A percentile compares a stretch with the other conserved stretches of the same genome.
These are phyloP conservation scores for cattle (Bos taurus) DNA, from an alignment of 2,113 vertebrate species.

Conservation along the genomic window DNA sequence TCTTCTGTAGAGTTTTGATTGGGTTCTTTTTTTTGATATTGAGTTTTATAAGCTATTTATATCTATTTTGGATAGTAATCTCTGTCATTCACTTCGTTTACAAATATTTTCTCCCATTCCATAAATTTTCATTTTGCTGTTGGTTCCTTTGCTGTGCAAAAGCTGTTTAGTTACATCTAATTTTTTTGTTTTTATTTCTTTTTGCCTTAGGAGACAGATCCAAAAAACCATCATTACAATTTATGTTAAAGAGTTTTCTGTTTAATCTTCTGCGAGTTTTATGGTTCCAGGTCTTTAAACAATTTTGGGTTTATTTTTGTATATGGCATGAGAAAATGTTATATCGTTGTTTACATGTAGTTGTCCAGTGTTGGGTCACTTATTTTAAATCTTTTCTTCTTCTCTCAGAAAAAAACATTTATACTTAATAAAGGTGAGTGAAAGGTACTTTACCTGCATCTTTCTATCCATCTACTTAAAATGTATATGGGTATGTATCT, in stretches of 20 bases:
- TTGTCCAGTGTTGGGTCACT: background rate
- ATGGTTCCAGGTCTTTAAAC: background rate
- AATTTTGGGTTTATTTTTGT: background rate
- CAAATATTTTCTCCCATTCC: background rate
- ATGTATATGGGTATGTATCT: background rate
- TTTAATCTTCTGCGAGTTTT: background rate
- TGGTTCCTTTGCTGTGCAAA: background rate
- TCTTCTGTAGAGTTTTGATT: background rate
- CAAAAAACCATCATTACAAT: background rate
- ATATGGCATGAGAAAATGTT: background rate
- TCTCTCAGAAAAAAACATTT: background rate
- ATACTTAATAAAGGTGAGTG: background rate
- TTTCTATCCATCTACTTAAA: background rate
- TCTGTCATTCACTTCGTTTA: background rate
- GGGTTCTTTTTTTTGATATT: background rate
- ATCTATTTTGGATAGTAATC: background rate
- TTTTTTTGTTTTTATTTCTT: background rate
- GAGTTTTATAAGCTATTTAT: background rate
- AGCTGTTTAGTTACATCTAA: background rate
- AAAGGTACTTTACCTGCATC: background rate
- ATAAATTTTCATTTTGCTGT: background rate
- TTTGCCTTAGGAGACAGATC: background rate
- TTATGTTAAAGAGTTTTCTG: background rate
- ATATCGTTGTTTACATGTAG: background rate
- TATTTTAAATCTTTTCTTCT: background rate